Evolutionary conservation across 1,140 invertebrate species (phyloP), one percentile per base, ranked within the genome.

Genomic region (Drosophila azteca): DNA sequence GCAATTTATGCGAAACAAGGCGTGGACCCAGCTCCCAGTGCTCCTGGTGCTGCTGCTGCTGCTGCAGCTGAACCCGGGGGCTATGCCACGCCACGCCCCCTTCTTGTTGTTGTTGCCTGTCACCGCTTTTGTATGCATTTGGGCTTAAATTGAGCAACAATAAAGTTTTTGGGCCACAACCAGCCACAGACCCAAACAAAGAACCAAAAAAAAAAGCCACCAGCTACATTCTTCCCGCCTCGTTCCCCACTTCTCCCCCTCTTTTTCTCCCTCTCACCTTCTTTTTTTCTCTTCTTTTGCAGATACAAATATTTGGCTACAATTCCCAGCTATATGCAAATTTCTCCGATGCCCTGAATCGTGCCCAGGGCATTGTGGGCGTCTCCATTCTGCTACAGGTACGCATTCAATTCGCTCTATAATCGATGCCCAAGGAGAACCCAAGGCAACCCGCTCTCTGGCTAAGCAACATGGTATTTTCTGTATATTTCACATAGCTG

Each of bases 221-320:
- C 8, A n/a, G n/a, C n/a, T n/a, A n/a, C 60, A 35, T 9, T 54
- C 48, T 17, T 29, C 8, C 17, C 46, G 9, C 9, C 22, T 45
- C 5, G 24, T 31, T 46, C 22, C 17, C 0, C 31, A 15, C 44
- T 26, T 29, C 26, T 31, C 15, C 57, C 20, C 22, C 22, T 24
- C 11, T 57, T 44, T 22, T 57, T 45, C 48, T 60, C 15, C 20
- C 31, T 60, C 11, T 26, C 17, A 0, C 17, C 17, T 61, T 26
- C 29, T 15, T 24, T 66, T 62, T 54, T 66, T 62, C 53, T 85
- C 90, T 93, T 93, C n/a, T 90, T 94, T 74, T 73, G 6, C 94
- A 98, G 97, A 96, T 98, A 89, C 97, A 98, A 94, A 96, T 98
- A 93, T 96, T 97, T 92, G 96, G 97, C 79, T 98, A 97, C 94